These are phyloP conservation scores for Entelurus aequoreus DNA, from an alignment of 2,113 vertebrate genomes.

Conservation along the genomic window DNA sequence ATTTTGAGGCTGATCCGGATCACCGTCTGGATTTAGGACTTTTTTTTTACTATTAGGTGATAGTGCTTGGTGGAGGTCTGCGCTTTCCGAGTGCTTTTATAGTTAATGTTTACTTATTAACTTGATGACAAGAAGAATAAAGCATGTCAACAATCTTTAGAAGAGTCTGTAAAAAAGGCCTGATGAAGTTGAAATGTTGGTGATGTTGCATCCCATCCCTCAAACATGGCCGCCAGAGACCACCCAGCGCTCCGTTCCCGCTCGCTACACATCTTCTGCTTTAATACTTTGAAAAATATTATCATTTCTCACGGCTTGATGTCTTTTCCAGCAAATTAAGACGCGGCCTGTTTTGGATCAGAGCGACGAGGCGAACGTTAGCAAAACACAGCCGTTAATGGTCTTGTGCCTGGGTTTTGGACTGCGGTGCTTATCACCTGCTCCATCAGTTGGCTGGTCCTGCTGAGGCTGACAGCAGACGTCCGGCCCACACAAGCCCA, in stretches of 20 bases:
- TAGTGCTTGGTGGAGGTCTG: too few relatives aligned
- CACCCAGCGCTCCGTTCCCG: slow-evolving; percentile 51
- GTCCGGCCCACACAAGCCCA: slow-evolving; percentile 54
- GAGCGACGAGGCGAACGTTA: slow-evolving; percentile 36
- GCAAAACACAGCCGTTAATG: slow-evolving; percentile 27
- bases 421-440: slow-evolving; percentile 60
- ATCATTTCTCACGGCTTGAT: slow-evolving; percentile 33
- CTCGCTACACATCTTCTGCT: slow-evolving; percentile 42
- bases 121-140: too few relatives aligned
- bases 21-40: too few relatives aligned
- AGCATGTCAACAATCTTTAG: too few relatives aligned
- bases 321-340: slow-evolving; percentile 54
- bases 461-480: slow-evolving; percentile 60
- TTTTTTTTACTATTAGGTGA: too few relatives aligned
- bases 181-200: slow-evolving; percentile 22
- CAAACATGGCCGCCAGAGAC: slow-evolving; percentile 51
- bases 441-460: slow-evolving; percentile 58
- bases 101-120: too few relatives aligned
- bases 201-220: slow-evolving; percentile 54
- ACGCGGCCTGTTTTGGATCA: slow-evolving; percentile 18
- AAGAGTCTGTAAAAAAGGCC: not conserved
- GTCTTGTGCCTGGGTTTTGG: slow-evolving; percentile 41
- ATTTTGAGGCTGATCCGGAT: too few relatives aligned
- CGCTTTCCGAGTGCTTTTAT: too few relatives aligned
- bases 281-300: slow-evolving; percentile 41